Conservation (phyloP, 92 coral and sea anemone species). For the Galaxea fascicularis region DNA sequence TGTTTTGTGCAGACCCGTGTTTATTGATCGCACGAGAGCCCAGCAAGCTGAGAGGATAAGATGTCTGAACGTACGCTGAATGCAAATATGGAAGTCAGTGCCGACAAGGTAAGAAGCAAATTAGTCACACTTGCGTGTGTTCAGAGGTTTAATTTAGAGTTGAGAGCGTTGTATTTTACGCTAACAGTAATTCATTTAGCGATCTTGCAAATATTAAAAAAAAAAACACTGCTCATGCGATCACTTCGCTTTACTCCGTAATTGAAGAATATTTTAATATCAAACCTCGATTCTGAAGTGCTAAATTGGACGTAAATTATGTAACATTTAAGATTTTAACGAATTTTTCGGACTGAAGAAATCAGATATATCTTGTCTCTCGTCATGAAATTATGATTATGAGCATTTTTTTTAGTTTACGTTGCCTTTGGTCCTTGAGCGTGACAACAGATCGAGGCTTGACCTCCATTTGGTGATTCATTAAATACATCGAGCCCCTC, state of each 20-base stretch:
- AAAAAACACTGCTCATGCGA: neutral
- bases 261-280: too few species aligned
- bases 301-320: neutral
- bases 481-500: neutral
- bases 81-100: slow-evolving; percentile 62
- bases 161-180: neutral
- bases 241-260: too few species aligned
- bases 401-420: neutral
- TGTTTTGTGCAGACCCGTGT: neutral
- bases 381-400: neutral
- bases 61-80: slow-evolving; percentile 58
- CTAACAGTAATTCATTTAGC: neutral
- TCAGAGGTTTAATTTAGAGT: neutral
- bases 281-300: neutral
- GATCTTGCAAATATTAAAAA: neutral
- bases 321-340: neutral
- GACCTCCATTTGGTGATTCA: neutral
- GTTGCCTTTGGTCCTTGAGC: neutral
- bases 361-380: neutral
- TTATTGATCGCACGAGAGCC: slow-evolving; percentile 5
- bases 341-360: neutral
- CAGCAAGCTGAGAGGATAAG: neutral
- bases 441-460: neutral
- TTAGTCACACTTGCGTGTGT: neutral
- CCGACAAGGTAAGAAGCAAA: slow-evolving; percentile 50